These are phyloP conservation scores for Pseudonaja textilis DNA, from an alignment of 2,113 vertebrate species.

Conservation along the genomic window DNA sequence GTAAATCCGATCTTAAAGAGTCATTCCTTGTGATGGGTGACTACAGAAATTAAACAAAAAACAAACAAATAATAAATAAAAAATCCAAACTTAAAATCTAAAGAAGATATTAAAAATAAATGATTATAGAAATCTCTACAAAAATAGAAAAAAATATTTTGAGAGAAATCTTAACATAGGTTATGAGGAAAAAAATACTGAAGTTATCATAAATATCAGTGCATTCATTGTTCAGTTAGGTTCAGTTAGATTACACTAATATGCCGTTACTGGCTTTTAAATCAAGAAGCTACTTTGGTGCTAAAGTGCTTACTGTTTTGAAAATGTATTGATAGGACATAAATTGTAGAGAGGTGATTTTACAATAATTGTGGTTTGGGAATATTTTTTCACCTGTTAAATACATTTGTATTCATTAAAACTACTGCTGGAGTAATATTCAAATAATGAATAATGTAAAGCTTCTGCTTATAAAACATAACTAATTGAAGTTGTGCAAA, in stretches of 20 bases:
- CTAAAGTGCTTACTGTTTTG: constrained; percentile 34
- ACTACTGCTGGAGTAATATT: background rate
- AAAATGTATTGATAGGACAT: constrained; percentile 48
- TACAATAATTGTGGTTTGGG: constrained; percentile 31
- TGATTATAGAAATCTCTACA: constrained; percentile 3
- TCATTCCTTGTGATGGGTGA: background rate
- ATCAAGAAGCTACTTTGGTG: constrained; percentile 45
- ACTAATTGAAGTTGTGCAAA: constrained; percentile 11
- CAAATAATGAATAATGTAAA: constrained; percentile 13
- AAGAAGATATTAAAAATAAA: background rate
- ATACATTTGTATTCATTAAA: background rate
- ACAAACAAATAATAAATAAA: background rate
- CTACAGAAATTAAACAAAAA: background rate
- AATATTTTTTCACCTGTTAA: constrained; percentile 13
- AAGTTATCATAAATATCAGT: constrained; percentile 52
- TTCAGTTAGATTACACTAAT: constrained; percentile 54
- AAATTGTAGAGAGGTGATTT: constrained; percentile 23
- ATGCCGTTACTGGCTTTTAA: constrained; percentile 51
- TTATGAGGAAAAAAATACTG: constrained; percentile 47
- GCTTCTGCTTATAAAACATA: background rate
- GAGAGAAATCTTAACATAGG: constrained; percentile 38
- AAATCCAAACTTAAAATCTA: background rate
- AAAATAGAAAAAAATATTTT: constrained; percentile 35
- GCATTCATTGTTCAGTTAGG: constrained; percentile 47
- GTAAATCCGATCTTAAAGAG: background rate